Evolutionary conservation across 1,140 invertebrate species (phyloP).

Genomic region (Drosophila arawakana): DNA sequence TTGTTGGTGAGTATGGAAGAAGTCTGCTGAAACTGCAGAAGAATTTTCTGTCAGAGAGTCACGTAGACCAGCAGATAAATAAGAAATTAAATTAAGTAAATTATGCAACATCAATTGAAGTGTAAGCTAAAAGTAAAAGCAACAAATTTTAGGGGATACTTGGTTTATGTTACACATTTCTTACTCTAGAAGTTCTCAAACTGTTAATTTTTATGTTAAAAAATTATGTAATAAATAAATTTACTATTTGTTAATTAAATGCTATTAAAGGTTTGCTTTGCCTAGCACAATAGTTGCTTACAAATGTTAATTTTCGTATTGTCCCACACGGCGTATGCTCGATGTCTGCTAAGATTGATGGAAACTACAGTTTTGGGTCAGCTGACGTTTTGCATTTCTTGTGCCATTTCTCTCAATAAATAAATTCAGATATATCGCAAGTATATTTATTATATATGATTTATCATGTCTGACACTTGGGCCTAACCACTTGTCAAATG

Average conservation of each 20-base stretch:
- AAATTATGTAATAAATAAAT: no score
- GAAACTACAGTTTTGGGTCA: constrained; percentile 28
- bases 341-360: neutral
- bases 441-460: constrained; percentile 58
- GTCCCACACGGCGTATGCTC: constrained; percentile 35
- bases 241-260: no score
- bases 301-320: neutral
- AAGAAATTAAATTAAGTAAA: no score
- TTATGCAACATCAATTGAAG: no score
- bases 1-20: no score
- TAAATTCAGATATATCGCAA: constrained; percentile 19
- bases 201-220: no score
- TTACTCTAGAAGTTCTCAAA: no score
- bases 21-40: neutral
- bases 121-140: no score
- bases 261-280: no score
- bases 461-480: constrained; percentile 82
- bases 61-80: no score
- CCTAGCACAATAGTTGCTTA: neutral
- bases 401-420: constrained; percentile 42
- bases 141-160: no score
- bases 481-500: constrained; percentile 81
- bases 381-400: constrained; percentile 35
- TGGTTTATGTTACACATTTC: no score
- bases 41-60: neutral